phyloP scores from a whole-genome alignment of 1,140 invertebrate species.

The Nymphalis io region DNA sequence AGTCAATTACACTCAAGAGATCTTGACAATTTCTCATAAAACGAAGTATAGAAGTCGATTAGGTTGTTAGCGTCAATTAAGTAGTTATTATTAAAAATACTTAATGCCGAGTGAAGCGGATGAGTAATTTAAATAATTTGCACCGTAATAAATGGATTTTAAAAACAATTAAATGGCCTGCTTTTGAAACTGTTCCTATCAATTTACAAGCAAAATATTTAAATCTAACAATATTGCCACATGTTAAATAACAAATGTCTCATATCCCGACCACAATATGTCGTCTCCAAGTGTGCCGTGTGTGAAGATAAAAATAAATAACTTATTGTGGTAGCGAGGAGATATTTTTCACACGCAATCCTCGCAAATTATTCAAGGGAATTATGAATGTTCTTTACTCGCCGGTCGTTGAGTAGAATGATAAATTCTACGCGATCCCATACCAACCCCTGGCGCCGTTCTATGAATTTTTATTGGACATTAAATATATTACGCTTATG shows the following conservation, averaged over 20 bases:
- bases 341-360: conserved; percentile 69
- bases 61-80: no score
- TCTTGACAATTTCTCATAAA: no score
- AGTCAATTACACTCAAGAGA: no score
- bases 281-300: conserved; percentile 45
- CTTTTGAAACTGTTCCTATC: no score
- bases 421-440: conserved; percentile 46
- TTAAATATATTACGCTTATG: conserved; percentile 17
- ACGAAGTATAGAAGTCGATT: no score
- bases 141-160: no score
- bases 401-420: conserved; percentile 53
- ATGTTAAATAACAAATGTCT: conserved; percentile 28
- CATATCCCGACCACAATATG: conserved; percentile 17
- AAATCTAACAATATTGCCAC: conserved; percentile 25
- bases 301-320: conserved; percentile 53
- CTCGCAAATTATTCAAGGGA: conserved; percentile 57
- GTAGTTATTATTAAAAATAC: no score
- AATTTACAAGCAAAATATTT: conserved; percentile 21
- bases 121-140: no score
- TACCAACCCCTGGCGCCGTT: conserved; percentile 32
- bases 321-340: conserved; percentile 47
- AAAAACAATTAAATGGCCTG: no score
- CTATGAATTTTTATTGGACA: conserved; percentile 35
- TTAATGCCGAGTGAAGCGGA: no score
- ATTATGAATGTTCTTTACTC: conserved; percentile 63